Conservation (phyloP, 1,140 invertebrate genomes). For the Zaprionus kolodkinae region DNA sequence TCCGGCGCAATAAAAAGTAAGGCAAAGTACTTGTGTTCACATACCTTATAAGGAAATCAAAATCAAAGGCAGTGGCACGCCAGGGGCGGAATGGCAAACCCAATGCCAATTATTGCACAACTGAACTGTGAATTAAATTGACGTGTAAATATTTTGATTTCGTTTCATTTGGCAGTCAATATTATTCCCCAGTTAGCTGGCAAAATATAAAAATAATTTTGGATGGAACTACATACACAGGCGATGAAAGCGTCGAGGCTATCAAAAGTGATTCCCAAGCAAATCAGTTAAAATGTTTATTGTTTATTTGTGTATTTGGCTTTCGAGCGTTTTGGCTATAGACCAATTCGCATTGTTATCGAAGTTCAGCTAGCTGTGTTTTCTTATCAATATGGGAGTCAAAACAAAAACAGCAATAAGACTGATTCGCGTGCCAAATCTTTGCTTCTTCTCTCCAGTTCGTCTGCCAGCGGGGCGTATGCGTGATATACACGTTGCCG, state of each 20-base stretch:
- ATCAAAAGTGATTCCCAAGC: conserved; percentile 5
- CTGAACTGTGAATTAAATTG: conserved; percentile 61
- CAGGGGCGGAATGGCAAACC: conserved; percentile 19
- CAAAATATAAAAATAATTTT: conserved; percentile 12
- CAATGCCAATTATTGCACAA: conserved; percentile 56
- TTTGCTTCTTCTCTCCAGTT: not conserved
- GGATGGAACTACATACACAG: conserved; percentile 3
- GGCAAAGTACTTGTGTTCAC: conserved; percentile 30
- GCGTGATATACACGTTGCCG: conserved; percentile 39
- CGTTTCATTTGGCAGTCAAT: conserved; percentile 37
- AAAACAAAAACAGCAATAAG: conserved; percentile 17
- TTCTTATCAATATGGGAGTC: conserved; percentile 25
- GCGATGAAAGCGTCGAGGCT: conserved; percentile 1
- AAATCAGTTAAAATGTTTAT: conserved; percentile 7
- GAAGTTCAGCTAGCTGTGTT: conserved; percentile 5
- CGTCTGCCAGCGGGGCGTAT: conserved; percentile 31
- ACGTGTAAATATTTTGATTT: conserved; percentile 72
- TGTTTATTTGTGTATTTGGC: conserved; percentile 12
- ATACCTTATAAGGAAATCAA: conserved; percentile 30
- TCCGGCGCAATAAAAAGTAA: conserved; percentile 59
- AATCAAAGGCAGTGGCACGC: conserved; percentile 24
- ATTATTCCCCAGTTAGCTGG: conserved; percentile 12
- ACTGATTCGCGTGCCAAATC: conserved; percentile 18
- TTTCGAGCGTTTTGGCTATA: conserved; percentile 10
- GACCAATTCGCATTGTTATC: conserved; percentile 11